Conservation (phyloP, 2,113 vertebrate genomes). For the Centropus unirufus region DNA sequence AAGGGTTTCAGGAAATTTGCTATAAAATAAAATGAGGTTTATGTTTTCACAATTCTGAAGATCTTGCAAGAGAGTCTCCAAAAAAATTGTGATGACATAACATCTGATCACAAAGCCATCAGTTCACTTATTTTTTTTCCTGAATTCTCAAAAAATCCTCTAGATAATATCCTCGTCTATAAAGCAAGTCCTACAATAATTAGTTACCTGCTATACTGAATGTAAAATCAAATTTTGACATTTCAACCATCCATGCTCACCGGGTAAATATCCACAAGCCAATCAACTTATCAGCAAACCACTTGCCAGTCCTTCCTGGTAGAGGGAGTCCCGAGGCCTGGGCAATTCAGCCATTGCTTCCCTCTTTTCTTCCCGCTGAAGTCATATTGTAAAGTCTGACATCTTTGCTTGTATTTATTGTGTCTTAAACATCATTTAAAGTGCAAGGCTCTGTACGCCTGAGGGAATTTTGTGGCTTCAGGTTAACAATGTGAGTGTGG, state of each 20-base stretch:
- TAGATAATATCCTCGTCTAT: background rate
- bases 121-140: background rate
- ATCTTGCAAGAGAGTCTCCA: background rate
- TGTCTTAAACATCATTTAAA: too few relatives aligned
- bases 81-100: background rate
- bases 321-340: background rate
- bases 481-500: too few relatives aligned
- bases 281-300: background rate
- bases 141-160: background rate
- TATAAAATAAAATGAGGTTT: background rate
- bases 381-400: too few relatives aligned
- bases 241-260: accelerated
- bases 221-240: background rate
- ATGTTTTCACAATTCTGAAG: background rate
- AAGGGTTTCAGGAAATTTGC: background rate
- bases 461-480: too few relatives aligned
- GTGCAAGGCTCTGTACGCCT: too few relatives aligned
- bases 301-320: background rate
- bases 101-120: background rate
- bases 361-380: background rate
- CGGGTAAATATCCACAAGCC: background rate
- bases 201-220: background rate
- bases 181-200: background rate
- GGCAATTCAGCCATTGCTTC: background rate
- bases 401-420: too few relatives aligned